phyloP scores from a whole-genome alignment of 2,888 invertebrate genomes.

The Drosophila picticornis region DNA sequence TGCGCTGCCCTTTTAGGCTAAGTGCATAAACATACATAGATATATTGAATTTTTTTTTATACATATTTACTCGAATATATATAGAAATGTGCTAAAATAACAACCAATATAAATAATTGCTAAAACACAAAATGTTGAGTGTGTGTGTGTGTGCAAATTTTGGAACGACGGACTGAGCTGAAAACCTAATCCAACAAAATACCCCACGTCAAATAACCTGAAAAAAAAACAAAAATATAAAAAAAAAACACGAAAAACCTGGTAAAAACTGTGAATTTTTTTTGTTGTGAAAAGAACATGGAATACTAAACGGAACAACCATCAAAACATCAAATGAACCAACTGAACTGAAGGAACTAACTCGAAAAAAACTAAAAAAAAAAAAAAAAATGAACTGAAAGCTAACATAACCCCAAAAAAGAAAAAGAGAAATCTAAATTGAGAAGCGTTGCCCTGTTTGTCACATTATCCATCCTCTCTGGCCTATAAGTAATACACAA shows the following conservation, averaged over 20 bases:
- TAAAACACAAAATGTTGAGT: slow-evolving; percentile 18
- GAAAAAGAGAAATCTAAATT: slow-evolving; percentile 3
- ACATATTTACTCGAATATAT: slow-evolving; percentile 6
- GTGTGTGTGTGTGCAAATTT: slow-evolving; percentile 34
- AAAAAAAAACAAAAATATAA: slow-evolving; percentile 10
- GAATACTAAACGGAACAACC: slow-evolving; percentile 19
- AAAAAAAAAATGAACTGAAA: slow-evolving; percentile 41
- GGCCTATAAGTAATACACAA: slow-evolving; percentile 39
- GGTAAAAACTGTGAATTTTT: slow-evolving; percentile 31
- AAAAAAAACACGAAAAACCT: not conserved
- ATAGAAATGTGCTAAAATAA: slow-evolving; percentile 21
- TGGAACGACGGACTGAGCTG: slow-evolving; percentile 36
- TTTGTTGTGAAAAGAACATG: slow-evolving; percentile 21
- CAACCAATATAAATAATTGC: not conserved
- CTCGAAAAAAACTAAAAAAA: slow-evolving; percentile 7
- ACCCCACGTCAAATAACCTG: slow-evolving; percentile 36
- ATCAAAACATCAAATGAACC: slow-evolving; percentile 20
- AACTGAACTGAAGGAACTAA: slow-evolving; percentile 34
- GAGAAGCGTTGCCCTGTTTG: slow-evolving; percentile 72
- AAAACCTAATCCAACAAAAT: slow-evolving; percentile 37
- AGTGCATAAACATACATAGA: slow-evolving; percentile 17
- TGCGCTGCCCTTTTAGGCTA: slow-evolving; percentile 33
- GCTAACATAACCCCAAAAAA: slow-evolving; percentile 25
- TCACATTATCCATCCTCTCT: slow-evolving; percentile 44
- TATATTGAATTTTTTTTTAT: slow-evolving; percentile 19